Conservation (phyloP, 2,888 invertebrate genomes). For the Andrena flavipes region DNA sequence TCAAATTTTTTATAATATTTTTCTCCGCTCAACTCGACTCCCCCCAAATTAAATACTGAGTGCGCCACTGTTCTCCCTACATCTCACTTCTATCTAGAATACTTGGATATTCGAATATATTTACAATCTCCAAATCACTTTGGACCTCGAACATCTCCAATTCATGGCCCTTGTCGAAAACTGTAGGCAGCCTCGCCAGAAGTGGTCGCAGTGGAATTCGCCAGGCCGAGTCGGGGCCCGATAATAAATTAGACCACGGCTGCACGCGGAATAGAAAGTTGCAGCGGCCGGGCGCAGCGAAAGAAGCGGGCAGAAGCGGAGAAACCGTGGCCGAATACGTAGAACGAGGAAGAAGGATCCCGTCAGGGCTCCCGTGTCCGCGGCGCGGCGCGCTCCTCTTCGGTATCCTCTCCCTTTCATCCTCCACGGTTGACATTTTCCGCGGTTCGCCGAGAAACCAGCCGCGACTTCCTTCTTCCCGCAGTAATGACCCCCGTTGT, state of each 20-base stretch:
- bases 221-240: slow-evolving; percentile 5
- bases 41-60: no score
- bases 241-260: slow-evolving; percentile 76
- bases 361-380: slow-evolving; percentile 25
- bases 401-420: not conserved
- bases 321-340: slow-evolving; percentile 24
- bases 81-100: not conserved
- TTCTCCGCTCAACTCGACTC: no score
- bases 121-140: not conserved
- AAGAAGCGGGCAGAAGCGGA: slow-evolving; percentile 37
- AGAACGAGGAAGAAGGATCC: slow-evolving; percentile 36
- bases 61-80: no score
- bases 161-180: not conserved
- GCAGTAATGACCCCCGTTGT: slow-evolving; percentile 38
- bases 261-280: slow-evolving; percentile 77
- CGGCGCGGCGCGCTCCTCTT: not conserved
- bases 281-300: slow-evolving; percentile 53
- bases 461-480: slow-evolving; percentile 27
- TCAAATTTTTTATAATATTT: no score
- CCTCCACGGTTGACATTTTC: slow-evolving; percentile 38
- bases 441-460: slow-evolving; percentile 23
- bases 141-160: not conserved
- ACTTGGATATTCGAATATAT: not conserved
- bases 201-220: slow-evolving; percentile 29
- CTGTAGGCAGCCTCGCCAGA: not conserved